Conservation (phyloP, 2,888 invertebrate species). For the Ypsolopha sequella region DNA sequence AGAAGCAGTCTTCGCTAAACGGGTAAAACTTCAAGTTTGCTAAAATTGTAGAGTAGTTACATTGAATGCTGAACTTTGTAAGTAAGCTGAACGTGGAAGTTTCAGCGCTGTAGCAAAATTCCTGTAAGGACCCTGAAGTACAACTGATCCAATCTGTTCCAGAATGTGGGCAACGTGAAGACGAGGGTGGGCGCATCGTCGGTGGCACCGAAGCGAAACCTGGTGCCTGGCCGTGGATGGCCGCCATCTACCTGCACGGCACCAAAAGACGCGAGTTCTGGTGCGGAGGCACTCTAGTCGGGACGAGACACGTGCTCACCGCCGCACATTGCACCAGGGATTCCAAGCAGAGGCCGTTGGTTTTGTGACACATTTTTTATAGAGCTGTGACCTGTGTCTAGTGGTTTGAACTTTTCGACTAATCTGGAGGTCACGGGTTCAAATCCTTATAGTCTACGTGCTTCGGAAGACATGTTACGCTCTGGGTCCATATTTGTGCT, state of each 20-base stretch:
- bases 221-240: conserved; percentile 97
- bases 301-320: conserved; percentile 84
- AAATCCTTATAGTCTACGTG: too few relatives aligned
- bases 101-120: neutral
- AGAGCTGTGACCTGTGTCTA: neutral
- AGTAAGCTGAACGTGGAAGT: too few relatives aligned
- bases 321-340: conserved; percentile 96
- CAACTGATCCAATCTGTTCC: conserved; percentile 16
- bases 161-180: conserved; percentile 88
- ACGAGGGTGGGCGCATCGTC: conserved; percentile 88
- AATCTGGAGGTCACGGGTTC: neutral
- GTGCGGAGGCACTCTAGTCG: conserved; percentile 93
- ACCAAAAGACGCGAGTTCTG: conserved; percentile 89
- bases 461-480: too few relatives aligned
- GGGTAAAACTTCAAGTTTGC: too few relatives aligned
- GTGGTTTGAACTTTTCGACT: neutral
- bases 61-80: too few relatives aligned
- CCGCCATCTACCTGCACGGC: conserved; percentile 91
- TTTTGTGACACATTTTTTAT: conserved; percentile 12
- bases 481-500: too few relatives aligned
- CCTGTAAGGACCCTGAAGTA: neutral
- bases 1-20: too few relatives aligned
- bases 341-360: conserved; percentile 89
- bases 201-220: conserved; percentile 88
- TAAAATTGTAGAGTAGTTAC: too few relatives aligned